A percentile compares a stretch with the other conserved stretches of the same genome.
Conservation (phyloP, 2,113 vertebrate genomes). For the Lamprotornis superbus region DNA sequence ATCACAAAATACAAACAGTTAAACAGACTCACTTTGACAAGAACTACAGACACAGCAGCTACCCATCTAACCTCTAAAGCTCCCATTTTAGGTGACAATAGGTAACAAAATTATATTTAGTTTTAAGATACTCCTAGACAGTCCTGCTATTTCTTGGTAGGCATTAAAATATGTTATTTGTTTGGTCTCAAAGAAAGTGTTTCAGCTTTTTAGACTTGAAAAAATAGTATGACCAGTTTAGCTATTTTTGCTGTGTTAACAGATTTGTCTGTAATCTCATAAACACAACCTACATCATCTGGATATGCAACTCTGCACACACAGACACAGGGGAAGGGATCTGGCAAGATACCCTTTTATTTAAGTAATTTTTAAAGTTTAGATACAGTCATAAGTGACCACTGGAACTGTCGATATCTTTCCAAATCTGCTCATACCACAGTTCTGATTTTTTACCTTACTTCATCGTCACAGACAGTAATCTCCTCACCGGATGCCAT, state of each 20-base stretch:
- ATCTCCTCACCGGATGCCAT: conserved; percentile 77
- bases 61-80: not conserved
- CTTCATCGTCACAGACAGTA: conserved; percentile 77
- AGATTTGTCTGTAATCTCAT: not conserved
- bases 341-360: conserved; percentile 13
- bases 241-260: not conserved
- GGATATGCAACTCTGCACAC: not conserved
- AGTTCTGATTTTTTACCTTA: conserved; percentile 74
- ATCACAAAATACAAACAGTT: not conserved
- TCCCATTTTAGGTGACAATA: not conserved
- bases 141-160: not conserved
- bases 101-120: not conserved
- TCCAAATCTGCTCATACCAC: not conserved
- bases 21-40: conserved; percentile 3
- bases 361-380: not conserved
- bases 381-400: not conserved
- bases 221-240: not conserved
- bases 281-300: not conserved
- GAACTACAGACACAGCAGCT: not conserved
- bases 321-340: not conserved
- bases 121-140: not conserved
- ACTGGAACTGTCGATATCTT: not conserved
- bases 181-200: not conserved
- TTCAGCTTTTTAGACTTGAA: not conserved
- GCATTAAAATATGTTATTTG: not conserved